A percentile compares a stretch with the other conserved stretches of the same genome.
Conservation (phyloP, 2,797 vertebrate species). For the Chelmon rostratus region DNA sequence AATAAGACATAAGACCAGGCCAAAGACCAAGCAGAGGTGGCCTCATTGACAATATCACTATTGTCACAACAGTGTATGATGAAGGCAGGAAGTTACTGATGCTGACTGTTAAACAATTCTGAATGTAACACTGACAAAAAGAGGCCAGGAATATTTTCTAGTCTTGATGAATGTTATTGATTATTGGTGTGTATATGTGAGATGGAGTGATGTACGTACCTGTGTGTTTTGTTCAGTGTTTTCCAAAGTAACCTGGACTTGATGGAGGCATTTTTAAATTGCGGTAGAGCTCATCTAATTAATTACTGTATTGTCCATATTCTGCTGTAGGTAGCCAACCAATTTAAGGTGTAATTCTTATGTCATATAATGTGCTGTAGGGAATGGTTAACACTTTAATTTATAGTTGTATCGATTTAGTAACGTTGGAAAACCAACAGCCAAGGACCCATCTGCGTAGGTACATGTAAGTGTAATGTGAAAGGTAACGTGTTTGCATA, state of each 20-base stretch:
- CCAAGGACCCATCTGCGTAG: constrained; percentile 57
- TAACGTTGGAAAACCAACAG: constrained; percentile 39
- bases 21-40: constrained; percentile 30
- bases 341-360: constrained; percentile 22
- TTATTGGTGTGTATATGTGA: constrained; percentile 58
- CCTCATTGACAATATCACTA: constrained; percentile 8
- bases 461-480: constrained; percentile 46
- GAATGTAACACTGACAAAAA: constrained; percentile 78
- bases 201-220: constrained; percentile 59
- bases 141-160: constrained; percentile 59
- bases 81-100: constrained; percentile 39
- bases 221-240: constrained; percentile 48
- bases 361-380: constrained; percentile 42
- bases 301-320: constrained; percentile 23
- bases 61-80: constrained; percentile 12
- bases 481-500: constrained; percentile 58
- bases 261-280: constrained; percentile 13
- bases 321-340: constrained; percentile 3
- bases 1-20: constrained; percentile 17
- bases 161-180: constrained; percentile 73
- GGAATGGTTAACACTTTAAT: constrained; percentile 27
- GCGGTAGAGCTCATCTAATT: not conserved
- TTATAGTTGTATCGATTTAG: constrained; percentile 43
- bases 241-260: constrained; percentile 27
- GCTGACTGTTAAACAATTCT: constrained; percentile 76